These are phyloP conservation scores for Decapterus maruadsi DNA, from an alignment of 2,797 vertebrate genomes.

Conservation along the genomic window DNA sequence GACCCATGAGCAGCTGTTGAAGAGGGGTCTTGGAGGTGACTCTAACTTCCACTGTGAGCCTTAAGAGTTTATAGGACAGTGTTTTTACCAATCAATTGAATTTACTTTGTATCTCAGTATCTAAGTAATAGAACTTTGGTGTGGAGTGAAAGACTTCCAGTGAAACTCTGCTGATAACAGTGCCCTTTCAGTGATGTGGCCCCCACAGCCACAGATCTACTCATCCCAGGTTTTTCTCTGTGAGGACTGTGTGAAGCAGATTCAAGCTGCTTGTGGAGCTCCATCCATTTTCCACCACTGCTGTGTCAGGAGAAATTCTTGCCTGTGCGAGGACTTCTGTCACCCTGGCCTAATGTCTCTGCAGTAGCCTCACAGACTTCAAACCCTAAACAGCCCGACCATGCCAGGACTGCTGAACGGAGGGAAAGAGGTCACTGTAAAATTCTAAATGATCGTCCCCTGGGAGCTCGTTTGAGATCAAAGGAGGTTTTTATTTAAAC, in stretches of 20 bases:
- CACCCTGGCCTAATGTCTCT: constrained; percentile 71
- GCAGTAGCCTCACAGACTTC: constrained; percentile 56
- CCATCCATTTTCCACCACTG: constrained; percentile 65
- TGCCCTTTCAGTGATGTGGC: background rate
- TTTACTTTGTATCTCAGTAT: too few relatives aligned
- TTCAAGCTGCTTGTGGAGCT: constrained; percentile 51
- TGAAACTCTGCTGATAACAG: background rate
- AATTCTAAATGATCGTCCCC: constrained; percentile 45
- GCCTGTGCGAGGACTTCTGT: constrained; percentile 75
- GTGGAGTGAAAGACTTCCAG: background rate
- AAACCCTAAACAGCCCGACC: constrained; percentile 44
- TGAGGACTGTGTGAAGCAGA: constrained; percentile 47
- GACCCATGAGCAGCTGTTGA: too few relatives aligned
- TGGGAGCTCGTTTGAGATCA: background rate
- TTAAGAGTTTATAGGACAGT: too few relatives aligned
- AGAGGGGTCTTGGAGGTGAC: too few relatives aligned
- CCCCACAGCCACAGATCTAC: constrained; percentile 2
- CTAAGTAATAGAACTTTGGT: background rate
- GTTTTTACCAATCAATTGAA: too few relatives aligned
- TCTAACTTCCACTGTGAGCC: too few relatives aligned
- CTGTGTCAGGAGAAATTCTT: constrained; percentile 76
- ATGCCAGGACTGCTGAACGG: constrained; percentile 33
- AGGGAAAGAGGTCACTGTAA: constrained; percentile 33
- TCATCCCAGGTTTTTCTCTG: constrained; percentile 29
- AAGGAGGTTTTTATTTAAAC: background rate